A percentile compares a stretch with the other conserved stretches of the same genome.
These are phyloP conservation scores for Tetramorium alpestre DNA, from an alignment of 1,140 invertebrate genomes.

Conservation along the genomic window DNA sequence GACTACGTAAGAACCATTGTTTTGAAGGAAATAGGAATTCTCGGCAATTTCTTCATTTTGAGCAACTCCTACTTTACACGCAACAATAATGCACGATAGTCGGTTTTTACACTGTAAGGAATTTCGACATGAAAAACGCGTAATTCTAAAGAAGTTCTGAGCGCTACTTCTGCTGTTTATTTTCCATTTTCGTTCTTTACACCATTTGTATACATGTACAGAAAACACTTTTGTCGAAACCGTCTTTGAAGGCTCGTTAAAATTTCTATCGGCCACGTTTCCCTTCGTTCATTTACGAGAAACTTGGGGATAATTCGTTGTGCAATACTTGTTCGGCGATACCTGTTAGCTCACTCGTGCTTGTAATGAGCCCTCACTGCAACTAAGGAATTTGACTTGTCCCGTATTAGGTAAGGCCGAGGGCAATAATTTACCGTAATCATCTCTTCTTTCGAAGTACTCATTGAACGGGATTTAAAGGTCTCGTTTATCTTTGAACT, in stretches of 20 bases:
- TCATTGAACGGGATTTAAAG: slow-evolving; percentile 3
- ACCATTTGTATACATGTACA: background rate
- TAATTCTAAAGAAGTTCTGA: background rate
- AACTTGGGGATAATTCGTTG: background rate
- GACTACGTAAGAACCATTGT: background rate
- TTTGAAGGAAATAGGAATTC: background rate
- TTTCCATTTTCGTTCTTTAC: background rate
- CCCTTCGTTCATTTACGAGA: background rate
- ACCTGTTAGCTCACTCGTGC: background rate
- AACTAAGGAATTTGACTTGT: slow-evolving; percentile 18
- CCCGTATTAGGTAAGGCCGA: background rate
- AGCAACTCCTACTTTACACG: background rate
- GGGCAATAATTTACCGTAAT: background rate
- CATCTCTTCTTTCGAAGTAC: slow-evolving; percentile 15
- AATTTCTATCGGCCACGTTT: background rate
- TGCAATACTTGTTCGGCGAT: slow-evolving; percentile 3
- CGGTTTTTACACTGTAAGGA: background rate
- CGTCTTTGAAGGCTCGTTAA: background rate
- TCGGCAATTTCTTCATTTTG: background rate
- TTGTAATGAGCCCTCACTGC: background rate
- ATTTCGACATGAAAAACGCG: background rate
- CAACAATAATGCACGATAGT: background rate
- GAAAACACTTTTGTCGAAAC: background rate
- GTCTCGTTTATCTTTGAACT: slow-evolving; percentile 24
- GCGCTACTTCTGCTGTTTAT: background rate